Conservation (phyloP, 1,140 invertebrate genomes). For the Macrocentrus cingulum region DNA sequence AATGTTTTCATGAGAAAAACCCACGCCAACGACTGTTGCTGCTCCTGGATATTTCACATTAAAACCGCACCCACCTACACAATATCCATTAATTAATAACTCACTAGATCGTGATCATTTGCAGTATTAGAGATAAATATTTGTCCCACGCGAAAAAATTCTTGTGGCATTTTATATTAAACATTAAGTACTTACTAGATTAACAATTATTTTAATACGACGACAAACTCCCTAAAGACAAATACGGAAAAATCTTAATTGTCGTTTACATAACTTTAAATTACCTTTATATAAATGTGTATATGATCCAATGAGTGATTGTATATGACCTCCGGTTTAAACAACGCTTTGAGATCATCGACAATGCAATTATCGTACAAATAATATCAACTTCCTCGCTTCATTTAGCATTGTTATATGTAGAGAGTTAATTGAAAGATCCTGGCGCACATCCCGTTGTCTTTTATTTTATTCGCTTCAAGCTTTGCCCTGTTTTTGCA, state of each 20-base stretch:
- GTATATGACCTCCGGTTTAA: constrained; percentile 30
- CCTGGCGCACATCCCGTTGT: not conserved
- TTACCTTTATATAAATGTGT: constrained; percentile 31
- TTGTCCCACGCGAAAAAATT: constrained; percentile 6
- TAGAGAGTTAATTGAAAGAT: constrained; percentile 14
- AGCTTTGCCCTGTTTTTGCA: constrained; percentile 57
- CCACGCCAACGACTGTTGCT: constrained; percentile 1
- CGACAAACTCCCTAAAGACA: too few species aligned
- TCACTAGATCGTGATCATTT: not conserved
- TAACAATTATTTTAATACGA: too few species aligned
- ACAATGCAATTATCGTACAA: constrained; percentile 23
- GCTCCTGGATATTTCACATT: not conserved
- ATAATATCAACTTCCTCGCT: constrained; percentile 10
- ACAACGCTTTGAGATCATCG: not conserved
- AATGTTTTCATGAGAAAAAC: too few species aligned
- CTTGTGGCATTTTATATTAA: not conserved
- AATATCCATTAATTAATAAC: constrained; percentile 12
- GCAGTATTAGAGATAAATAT: not conserved
- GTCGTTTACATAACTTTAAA: too few species aligned
- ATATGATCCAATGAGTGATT: constrained; percentile 25
- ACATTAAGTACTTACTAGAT: not conserved
- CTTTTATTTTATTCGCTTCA: too few species aligned
- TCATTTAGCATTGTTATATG: constrained; percentile 18
- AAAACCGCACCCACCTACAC: not conserved
- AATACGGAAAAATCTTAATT: too few species aligned